These are phyloP conservation scores for Ovis canadensis DNA, from an alignment of 2,113 vertebrate species.

Conservation along the genomic window DNA sequence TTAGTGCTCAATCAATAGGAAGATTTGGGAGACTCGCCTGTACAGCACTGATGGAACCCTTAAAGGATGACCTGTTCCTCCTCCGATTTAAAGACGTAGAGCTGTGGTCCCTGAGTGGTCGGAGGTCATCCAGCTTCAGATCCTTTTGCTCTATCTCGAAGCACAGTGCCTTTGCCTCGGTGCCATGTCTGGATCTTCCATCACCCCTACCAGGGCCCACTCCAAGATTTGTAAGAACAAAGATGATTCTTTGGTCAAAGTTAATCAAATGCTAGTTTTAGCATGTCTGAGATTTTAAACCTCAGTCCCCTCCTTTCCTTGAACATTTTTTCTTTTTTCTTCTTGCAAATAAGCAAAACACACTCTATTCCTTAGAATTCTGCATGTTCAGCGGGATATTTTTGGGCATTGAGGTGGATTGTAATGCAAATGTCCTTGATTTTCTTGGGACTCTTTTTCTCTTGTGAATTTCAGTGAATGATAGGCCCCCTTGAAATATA, in stretches of 20 bases:
- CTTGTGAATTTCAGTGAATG: constrained; percentile 69
- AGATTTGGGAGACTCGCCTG: neutral
- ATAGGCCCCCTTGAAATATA: constrained; percentile 53
- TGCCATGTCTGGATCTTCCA: neutral
- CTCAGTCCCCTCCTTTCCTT: neutral
- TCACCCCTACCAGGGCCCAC: neutral
- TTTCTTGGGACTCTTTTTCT: constrained; percentile 71
- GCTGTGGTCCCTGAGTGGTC: no score
- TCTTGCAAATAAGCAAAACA: constrained; percentile 61
- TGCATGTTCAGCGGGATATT: constrained; percentile 70
- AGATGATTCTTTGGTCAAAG: neutral
- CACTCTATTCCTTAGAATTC: constrained; percentile 50
- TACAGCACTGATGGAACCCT: neutral
- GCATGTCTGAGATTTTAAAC: constrained; percentile 4
- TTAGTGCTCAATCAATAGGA: neutral
- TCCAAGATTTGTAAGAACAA: neutral
- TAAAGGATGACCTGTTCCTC: neutral
- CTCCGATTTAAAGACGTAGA: neutral
- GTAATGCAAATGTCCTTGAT: constrained; percentile 76
- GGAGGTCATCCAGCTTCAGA: neutral
- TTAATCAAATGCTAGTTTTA: neutral
- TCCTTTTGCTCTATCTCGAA: neutral
- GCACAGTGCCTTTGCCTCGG: neutral
- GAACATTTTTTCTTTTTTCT: constrained; percentile 37
- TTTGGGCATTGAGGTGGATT: constrained; percentile 71